These are phyloP conservation scores for Dasysyrphus tricinctus DNA, from an alignment of 2,888 invertebrate species.

Conservation along the genomic window DNA sequence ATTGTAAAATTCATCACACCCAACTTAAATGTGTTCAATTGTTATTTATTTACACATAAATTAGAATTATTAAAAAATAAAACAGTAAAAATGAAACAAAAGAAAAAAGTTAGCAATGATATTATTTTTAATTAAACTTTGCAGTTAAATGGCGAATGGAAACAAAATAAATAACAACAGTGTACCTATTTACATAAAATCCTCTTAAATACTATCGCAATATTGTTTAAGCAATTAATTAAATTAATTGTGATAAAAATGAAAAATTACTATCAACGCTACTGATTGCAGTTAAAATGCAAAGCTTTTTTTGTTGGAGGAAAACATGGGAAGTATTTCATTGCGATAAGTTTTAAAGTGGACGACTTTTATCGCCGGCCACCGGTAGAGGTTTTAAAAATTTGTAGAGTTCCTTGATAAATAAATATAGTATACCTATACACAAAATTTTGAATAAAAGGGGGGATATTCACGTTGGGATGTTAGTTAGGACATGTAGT, in stretches of 20 bases:
- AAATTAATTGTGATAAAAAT: not conserved
- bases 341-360: not conserved
- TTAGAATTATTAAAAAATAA: not conserved
- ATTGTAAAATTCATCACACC: not conserved
- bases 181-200: not conserved
- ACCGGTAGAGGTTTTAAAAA: too few relatives aligned
- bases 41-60: not conserved
- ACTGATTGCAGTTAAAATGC: not conserved
- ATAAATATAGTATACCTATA: too few relatives aligned
- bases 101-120: not conserved
- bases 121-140: not conserved
- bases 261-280: not conserved
- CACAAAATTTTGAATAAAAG: too few relatives aligned
- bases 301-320: not conserved
- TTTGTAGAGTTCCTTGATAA: too few relatives aligned
- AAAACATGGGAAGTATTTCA: not conserved
- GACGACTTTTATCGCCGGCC: too few relatives aligned
- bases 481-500: too few relatives aligned
- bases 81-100: not conserved
- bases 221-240: slow-evolving; percentile 7
- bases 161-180: not conserved
- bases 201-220: not conserved
- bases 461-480: too few relatives aligned
- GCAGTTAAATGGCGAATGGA: not conserved
- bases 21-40: not conserved